phyloP scores from a whole-genome alignment of 2,888 invertebrate genomes.

The Scaptomyza cyrtandrae region DNA sequence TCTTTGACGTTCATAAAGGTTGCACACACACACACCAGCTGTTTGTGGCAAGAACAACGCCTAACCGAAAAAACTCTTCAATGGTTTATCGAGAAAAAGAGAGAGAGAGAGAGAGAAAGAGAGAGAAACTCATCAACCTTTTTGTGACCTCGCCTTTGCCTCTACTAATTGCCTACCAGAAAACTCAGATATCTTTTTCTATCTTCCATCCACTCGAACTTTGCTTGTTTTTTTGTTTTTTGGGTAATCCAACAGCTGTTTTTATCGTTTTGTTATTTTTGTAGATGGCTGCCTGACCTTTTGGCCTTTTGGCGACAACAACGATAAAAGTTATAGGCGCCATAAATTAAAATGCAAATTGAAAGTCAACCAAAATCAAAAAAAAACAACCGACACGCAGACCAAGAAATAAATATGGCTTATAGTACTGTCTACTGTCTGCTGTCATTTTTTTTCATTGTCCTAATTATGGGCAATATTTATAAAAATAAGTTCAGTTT shows the following conservation, averaged over 20 bases:
- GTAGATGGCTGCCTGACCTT: conserved; percentile 45
- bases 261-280: conserved; percentile 47
- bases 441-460: conserved; percentile 52
- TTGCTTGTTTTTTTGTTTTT: background rate
- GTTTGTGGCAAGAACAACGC: conserved; percentile 14
- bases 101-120: too few species aligned
- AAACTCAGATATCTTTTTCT: background rate
- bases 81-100: conserved; percentile 36
- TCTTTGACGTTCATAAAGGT: conserved; percentile 13
- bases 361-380: conserved; percentile 49
- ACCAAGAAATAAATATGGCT: conserved; percentile 58
- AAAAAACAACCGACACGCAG: background rate
- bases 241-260: conserved; percentile 52
- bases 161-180: background rate
- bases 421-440: conserved; percentile 6
- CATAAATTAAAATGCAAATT: conserved; percentile 77
- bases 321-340: conserved; percentile 72
- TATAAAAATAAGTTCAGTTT: conserved; percentile 59
- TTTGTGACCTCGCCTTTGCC: conserved; percentile 50
- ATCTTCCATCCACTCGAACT: background rate
- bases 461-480: conserved; percentile 73
- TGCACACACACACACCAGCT: conserved; percentile 19
- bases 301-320: conserved; percentile 40
- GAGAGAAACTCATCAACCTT: conserved; percentile 31
- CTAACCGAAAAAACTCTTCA: conserved; percentile 1